Evolutionary conservation across 2,888 invertebrate genomes (phyloP).

Genomic region (Hydriomena furcata): DNA sequence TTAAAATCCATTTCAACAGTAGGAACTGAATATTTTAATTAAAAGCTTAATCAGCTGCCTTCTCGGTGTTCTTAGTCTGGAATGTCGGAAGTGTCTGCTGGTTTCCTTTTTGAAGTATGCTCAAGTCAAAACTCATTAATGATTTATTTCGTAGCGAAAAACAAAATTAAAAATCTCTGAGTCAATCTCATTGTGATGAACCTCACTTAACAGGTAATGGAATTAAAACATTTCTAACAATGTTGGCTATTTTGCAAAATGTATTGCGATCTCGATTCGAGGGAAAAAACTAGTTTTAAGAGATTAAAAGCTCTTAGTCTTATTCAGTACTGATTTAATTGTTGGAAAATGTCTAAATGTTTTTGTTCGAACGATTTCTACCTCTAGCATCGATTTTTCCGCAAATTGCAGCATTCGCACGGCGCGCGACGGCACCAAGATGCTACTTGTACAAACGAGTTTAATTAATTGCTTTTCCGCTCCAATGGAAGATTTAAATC

Average conservation of each 20-base stretch:
- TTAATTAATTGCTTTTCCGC: conserved; percentile 58
- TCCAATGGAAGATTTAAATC: conserved; percentile 44
- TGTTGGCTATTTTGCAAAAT: too few relatives aligned
- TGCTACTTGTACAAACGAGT: conserved; percentile 53
- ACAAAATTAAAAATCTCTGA: too few relatives aligned
- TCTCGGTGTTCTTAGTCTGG: conserved; percentile 1
- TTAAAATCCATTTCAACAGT: conserved; percentile 38
- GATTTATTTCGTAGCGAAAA: too few relatives aligned
- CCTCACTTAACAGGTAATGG: too few relatives aligned
- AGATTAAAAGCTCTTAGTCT: conserved; percentile 13
- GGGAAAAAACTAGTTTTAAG: background rate
- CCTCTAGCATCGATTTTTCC: conserved; percentile 33
- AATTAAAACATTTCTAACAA: too few relatives aligned
- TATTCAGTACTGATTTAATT: conserved; percentile 15
- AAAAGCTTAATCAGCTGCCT: conserved; percentile 46
- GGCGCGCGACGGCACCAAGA: conserved; percentile 33
- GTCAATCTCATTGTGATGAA: too few relatives aligned
- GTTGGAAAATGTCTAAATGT: conserved; percentile 17
- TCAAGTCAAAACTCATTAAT: background rate
- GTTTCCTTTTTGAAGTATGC: background rate
- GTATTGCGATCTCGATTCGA: too few relatives aligned
- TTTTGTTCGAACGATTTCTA: conserved; percentile 35
- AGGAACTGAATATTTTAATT: conserved; percentile 51
- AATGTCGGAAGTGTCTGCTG: background rate
- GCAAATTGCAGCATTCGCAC: conserved; percentile 38